Evolutionary conservation across 2,888 invertebrate genomes (phyloP), one percentile per base, ranked within the genome.

Genomic region (Volucella inflata): DNA sequence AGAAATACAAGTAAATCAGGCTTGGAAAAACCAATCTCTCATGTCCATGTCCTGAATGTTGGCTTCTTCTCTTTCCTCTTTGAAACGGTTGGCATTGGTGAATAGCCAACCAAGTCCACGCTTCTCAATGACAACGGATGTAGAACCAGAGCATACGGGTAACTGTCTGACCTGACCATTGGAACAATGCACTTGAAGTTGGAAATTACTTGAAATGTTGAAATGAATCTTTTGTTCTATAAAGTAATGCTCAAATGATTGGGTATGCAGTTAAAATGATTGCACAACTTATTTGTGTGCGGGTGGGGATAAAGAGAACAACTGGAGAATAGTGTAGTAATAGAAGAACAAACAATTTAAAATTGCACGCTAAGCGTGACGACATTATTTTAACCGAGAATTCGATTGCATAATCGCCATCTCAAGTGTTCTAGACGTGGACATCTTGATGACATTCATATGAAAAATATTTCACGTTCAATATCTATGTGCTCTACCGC

Each of bases 141-240:
- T n/a, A 42, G 62, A 60, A 12, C 14, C 11, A 44, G 57, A 44
- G 12, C 71, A 50, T 2, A 71, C 17, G 40, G 53, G 21, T 50
- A 50, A 74, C 62, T 40, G 68, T 57, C 78, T 78, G 78, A 78
- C 83, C 62, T 74, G 50, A 30, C 78, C 68, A 78, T 70, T 83
- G 82, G 68, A 74, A 67, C 36, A 53, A 74, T 83, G 67, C 82
- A 62, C 67, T 83, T 72, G 67, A 72, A 62, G 67, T 76, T 81
- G 50, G 17, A 72, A 81, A 71, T 78, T 64, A 83, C 72, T 30
- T 30, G 30, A 30, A 30, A 30, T 30, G 30, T 30, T 78, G 68
- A 68, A 74, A 74, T 78, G 78, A 74, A 74, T 59, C 42, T 76
- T 65, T 76, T 77, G 48, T 82, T 72, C 48, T 40, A 50, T 36